Evolutionary conservation across 2,797 vertebrate genomes (phyloP).

Genomic region (Anomalospiza imberbis): DNA sequence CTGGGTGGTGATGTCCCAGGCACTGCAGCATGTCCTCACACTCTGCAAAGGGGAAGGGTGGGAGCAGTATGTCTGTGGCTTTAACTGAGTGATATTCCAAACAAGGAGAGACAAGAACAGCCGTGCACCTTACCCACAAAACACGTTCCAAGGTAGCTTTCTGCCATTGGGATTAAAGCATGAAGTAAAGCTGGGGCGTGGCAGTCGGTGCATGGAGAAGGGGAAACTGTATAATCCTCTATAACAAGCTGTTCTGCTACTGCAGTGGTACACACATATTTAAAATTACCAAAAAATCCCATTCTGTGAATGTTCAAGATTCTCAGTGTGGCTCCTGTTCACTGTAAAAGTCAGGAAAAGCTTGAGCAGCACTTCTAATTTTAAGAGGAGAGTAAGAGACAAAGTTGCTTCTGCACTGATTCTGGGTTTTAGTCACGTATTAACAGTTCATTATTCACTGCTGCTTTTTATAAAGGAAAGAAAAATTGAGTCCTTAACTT

Average conservation of each 20-base stretch:
- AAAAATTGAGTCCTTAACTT: neutral
- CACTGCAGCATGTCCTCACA: neutral
- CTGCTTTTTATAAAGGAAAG: neutral
- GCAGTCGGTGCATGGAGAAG: neutral
- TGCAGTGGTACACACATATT: rapidly evolving
- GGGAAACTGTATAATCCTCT: neutral
- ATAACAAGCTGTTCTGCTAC: neutral
- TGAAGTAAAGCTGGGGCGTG: neutral
- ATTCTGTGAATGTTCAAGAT: neutral
- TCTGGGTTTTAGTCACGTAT: neutral
- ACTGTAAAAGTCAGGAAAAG: neutral
- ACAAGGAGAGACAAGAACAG: neutral
- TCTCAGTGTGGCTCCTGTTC: neutral
- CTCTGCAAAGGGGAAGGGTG: neutral
- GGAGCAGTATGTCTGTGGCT: neutral
- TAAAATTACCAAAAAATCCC: rapidly evolving
- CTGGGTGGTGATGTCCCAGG: rapidly evolving
- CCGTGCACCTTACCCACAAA: neutral
- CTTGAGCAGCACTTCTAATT: neutral
- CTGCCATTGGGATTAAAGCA: neutral
- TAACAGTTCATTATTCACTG: neutral
- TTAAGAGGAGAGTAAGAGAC: neutral
- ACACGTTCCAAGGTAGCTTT: neutral
- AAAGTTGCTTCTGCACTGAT: neutral
- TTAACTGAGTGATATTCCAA: neutral